Evolutionary conservation across 30 jellyfish, hydroid and myxozoan species (phyloP).

Genomic region (Cassiopea xamachana): DNA sequence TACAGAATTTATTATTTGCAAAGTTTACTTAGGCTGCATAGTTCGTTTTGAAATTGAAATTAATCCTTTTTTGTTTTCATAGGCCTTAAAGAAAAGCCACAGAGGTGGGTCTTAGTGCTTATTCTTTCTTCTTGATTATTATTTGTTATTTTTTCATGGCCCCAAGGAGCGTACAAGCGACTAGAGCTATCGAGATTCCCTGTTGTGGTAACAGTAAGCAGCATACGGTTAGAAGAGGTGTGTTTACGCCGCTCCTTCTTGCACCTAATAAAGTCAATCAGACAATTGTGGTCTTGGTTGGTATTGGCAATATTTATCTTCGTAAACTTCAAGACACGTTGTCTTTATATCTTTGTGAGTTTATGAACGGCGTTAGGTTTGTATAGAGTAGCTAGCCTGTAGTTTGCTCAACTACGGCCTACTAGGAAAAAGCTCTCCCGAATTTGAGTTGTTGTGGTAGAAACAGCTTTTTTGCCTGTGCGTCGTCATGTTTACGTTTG

Average conservation of each 20-base stretch:
- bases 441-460: too few species aligned
- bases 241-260: not conserved
- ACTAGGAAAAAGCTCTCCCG: too few species aligned
- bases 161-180: not conserved
- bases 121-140: not conserved
- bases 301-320: too few species aligned
- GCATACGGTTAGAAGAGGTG: not conserved
- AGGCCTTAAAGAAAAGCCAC: conserved; percentile 61
- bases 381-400: too few species aligned
- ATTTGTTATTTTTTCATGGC: not conserved
- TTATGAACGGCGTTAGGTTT: too few species aligned
- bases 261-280: not conserved
- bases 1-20: not conserved
- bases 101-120: conserved; percentile 21
- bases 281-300: too few species aligned
- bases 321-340: too few species aligned
- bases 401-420: too few species aligned
- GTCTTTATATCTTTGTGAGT: too few species aligned
- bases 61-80: not conserved
- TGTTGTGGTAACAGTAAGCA: not conserved
- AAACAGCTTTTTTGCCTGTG: too few species aligned
- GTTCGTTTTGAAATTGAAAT: not conserved
- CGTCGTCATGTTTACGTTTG: too few species aligned
- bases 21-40: not conserved
- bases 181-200: not conserved